These are phyloP conservation scores for Cryptoprocta ferox DNA, from an alignment of 2,797 vertebrate genomes.

Conservation along the genomic window DNA sequence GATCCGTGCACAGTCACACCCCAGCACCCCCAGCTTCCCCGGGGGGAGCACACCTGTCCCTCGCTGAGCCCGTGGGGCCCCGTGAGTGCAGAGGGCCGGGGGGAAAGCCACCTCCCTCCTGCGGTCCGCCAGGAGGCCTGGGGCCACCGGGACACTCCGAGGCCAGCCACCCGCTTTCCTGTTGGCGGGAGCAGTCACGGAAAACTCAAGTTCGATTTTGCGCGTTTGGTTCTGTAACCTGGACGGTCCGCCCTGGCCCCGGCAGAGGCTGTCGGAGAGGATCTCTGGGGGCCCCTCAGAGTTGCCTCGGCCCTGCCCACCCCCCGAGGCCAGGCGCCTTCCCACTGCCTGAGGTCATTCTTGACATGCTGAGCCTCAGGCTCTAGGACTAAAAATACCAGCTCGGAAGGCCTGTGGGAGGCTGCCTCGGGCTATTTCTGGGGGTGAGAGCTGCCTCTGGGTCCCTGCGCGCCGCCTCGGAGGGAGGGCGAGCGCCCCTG, in stretches of 20 bases:
- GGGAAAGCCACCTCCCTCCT: background rate
- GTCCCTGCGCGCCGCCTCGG: background rate
- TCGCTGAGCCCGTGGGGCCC: fast-evolving
- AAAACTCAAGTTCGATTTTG: background rate
- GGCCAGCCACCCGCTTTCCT: background rate
- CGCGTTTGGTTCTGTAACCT: conserved; percentile 32
- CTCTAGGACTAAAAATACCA: conserved; percentile 88
- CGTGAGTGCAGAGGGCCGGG: fast-evolving
- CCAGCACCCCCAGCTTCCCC: no score
- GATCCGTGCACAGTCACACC: fast-evolving
- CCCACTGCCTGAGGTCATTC: conserved; percentile 87
- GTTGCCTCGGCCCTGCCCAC: background rate
- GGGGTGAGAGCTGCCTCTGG: background rate
- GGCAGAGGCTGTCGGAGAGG: conserved; percentile 68
- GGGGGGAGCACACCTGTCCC: background rate
- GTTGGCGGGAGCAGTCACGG: conserved; percentile 69
- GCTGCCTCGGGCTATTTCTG: conserved; percentile 80
- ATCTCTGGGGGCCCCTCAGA: conserved; percentile 68
- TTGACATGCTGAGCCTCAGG: conserved; percentile 76
- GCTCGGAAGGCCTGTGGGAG: conserved; percentile 85
- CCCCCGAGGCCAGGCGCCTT: conserved; percentile 76
- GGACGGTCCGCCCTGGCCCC: background rate
- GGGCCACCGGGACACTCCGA: fast-evolving
- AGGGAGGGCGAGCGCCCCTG: fast-evolving
- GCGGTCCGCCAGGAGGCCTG: fast-evolving